Base-by-base conservation (phyloP, 2,888 invertebrate species). In the Polymixis flavicincta region DNA sequence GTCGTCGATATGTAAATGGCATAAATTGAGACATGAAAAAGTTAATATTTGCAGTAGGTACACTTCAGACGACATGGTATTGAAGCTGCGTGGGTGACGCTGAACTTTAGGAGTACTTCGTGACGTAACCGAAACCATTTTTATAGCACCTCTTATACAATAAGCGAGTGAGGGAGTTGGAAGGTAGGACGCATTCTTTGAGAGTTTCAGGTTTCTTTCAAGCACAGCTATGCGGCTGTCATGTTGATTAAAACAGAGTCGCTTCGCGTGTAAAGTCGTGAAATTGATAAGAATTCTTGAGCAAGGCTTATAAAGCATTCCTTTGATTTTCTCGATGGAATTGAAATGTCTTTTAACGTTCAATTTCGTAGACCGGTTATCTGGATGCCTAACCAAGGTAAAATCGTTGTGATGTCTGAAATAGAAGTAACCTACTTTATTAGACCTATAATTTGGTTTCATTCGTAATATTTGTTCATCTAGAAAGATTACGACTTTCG, bases 1-100 rank as follows among this genome's bases (percentile, higher is more conserved):
- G 22, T 19, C 4, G 2, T 19, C 13, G 19, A 32, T 45, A 71
- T 25, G 28, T 45, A n/a, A 52, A 76, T 42, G 48, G 14, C 32
- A 65, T 45, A 78, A 14, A 71, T 71, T 77, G n/a, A 59, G 11
- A 61, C 13, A 17, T 55, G n/a, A 71, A 28, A 22, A 42, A 52
- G 14, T 59, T 64, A 45, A 52, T 59, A 54, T 50, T 22, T 48
- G 5, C 28, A 17, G 5, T 50, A 25, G 3, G 17, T 45, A 42
- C n/a, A 63, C n/a, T 63, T 60, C 28, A n/a, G 9, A 17, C 17
- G 25, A 32, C 14, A 17, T 54, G 8, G 25, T n/a, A n/a, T 37
- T 52, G 42, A 22, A 25, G n/a, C 13, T 17, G 32, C 11, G 55
- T 63, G 50, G 77, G 54, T 17, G 42, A 28, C 14, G 19, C n/a